Conservation (phyloP, 2,113 vertebrate species). For the Muntiacus reevesi region DNA sequence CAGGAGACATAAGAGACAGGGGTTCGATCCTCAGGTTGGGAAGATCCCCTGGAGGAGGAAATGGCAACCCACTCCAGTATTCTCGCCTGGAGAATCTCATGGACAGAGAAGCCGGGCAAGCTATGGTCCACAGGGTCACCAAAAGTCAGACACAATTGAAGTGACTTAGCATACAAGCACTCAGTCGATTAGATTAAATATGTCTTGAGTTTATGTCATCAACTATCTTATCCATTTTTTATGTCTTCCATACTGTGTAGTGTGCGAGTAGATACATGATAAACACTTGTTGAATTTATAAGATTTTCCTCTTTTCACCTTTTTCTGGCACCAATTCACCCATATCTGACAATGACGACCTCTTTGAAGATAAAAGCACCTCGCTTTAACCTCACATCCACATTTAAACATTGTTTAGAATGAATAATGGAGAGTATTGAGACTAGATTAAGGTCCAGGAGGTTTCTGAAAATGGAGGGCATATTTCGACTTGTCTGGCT, state of each 20-base stretch:
- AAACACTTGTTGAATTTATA: not conserved
- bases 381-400: not conserved
- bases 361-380: not conserved
- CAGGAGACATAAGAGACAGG: not conserved
- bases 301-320: not conserved
- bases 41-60: not conserved
- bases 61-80: not conserved
- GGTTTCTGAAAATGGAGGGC: not conserved
- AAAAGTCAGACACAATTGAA: not conserved
- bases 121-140: not conserved
- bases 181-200: not conserved
- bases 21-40: not conserved
- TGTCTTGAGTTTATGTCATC: not conserved
- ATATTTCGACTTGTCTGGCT: not conserved
- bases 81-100: not conserved
- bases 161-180: not conserved
- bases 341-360: not conserved
- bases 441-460: not conserved
- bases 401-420: conserved; percentile 1
- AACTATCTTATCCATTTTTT: not conserved
- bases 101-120: not conserved
- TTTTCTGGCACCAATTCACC: not conserved
- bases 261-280: not conserved
- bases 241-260: not conserved
- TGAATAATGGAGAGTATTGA: not conserved